phyloP scores from a whole-genome alignment of 2,113 vertebrate genomes.

The Hemiprocne comata region DNA sequence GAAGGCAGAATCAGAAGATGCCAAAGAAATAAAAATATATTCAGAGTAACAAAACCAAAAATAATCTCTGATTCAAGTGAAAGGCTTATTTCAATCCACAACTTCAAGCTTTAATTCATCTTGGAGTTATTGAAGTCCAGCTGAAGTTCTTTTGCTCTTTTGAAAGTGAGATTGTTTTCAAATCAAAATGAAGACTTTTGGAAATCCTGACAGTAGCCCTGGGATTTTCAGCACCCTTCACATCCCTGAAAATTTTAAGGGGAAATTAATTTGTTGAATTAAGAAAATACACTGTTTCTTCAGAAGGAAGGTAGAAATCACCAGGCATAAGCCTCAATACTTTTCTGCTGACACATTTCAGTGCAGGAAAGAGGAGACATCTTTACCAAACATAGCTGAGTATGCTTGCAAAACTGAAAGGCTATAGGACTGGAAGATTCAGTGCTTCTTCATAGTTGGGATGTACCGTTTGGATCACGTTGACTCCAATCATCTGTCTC shows the following conservation, averaged over 20 bases:
- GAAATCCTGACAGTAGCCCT: not conserved
- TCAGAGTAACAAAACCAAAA: not conserved
- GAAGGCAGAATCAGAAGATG: not conserved
- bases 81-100: not conserved
- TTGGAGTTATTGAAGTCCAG: not conserved
- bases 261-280: not conserved
- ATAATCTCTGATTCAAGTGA: not conserved
- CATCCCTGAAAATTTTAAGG: not conserved
- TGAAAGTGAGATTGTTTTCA: not conserved
- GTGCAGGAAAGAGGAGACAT: not conserved
- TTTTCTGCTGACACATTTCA: not conserved
- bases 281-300: not conserved
- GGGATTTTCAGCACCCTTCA: not conserved
- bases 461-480: not conserved
- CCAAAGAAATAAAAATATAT: not conserved
- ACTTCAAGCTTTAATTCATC: slow-evolving; percentile 2
- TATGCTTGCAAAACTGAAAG: not conserved
- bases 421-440: not conserved
- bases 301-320: not conserved
- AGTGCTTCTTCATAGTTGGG: not conserved
- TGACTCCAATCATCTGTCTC: not conserved
- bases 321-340: not conserved
- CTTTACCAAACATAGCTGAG: not conserved
- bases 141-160: not conserved
- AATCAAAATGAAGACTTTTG: not conserved